Base-by-base conservation (phyloP, 2,113 vertebrate genomes). In the Lophura nycthemera region DNA sequence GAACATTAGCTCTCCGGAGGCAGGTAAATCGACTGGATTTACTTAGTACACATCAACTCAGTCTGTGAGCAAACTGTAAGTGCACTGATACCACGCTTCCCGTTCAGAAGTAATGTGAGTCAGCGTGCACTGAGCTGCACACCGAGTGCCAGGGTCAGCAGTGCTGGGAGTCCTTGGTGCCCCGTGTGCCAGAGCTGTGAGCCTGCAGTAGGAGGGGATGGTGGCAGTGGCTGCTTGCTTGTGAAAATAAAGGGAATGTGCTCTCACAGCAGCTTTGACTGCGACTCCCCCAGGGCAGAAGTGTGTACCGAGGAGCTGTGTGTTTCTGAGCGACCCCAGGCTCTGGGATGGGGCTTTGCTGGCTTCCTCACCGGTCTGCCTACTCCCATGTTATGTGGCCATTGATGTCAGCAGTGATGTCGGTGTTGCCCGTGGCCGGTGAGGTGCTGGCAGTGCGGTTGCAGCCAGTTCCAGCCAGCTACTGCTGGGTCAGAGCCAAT, bases 341-440 rank as follows among this genome's bases (percentile, higher is more conserved):
- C 45, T n/a, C 34, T 18, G 18, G 13, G 38, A 9, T 5, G 54
- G 56, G 48, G 48, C 42, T 59, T 32, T 30, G 7, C 57, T 30
- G 43, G n/a, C 34, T 47, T 74, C 40, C 29, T 42, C 8, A 11
- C 19, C 6, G 54, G 20, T 34, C 34, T 57, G 40, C 52, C 32
- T 5, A 36, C 36, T 74, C 16, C 0, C 3, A 0, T 4, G 22
- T 2, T 56, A 2, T 3, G 1, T 24, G 57, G 57, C 32, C 19
- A 12, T 13, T 21, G 32, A 21, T 59, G 57, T n/a, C 12, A n/a
- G 57, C 57, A 19, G 12, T 1, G 19, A 5, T 38, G 42, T 29
- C 40, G 22, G 60, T 30, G 8, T 25, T 1, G 0, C 52, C 67
- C 2, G 0, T 8, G 56, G 22, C 4, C 30, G 38, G 43, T 22